Base-by-base conservation (phyloP, 2,113 vertebrate species). In the Hyperopisus bebe region DNA sequence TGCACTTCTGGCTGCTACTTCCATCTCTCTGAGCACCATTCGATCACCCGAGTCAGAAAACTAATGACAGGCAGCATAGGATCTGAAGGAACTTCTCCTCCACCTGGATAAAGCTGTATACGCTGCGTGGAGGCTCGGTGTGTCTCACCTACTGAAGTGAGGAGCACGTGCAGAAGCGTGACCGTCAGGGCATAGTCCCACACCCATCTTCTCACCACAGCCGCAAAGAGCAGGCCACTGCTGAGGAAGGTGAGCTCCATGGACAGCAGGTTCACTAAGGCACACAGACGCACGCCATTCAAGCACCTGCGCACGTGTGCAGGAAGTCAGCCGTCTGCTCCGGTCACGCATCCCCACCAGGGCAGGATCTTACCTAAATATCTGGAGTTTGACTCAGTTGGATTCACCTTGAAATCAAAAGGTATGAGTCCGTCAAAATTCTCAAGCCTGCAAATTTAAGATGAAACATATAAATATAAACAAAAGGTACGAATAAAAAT, bases 131-230 rank as follows among this genome's bases (percentile, higher is more conserved):
- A 7, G 70, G 31, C 24, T 17, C 50, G 8, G 48, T 4, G 31
- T 83, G 74, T 46, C 92, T 96, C 94, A 97, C 96, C 95, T 0
- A 91, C 86, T 88, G 95, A 97, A 89, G 96, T 98, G 92, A 97
- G 91, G 50, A 94, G 84, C 66, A 97, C 92, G 82, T 97, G 97
- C 90, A 97, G 90, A 48, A 96, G 3, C 35, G 96, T 97, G 91
- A 97, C 94, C 0, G 96, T 97, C 90, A 97, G 85, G 44, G 95
- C 96, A 17, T 97, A 97, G 92, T 97, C 97, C 97, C 97, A 98
- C 87, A 98, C 95, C 94, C 96, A 96, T 92, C 96, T 95, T 93
- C 94, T 95, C 90, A 97, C 97, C 91, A 97, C 93, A 27, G 96
- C 94, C 44, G 95, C 95, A 92, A 97, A 98, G 86, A 97, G 91